Conservation (phyloP, 2,797 vertebrate genomes). For the Cygnus olor region DNA sequence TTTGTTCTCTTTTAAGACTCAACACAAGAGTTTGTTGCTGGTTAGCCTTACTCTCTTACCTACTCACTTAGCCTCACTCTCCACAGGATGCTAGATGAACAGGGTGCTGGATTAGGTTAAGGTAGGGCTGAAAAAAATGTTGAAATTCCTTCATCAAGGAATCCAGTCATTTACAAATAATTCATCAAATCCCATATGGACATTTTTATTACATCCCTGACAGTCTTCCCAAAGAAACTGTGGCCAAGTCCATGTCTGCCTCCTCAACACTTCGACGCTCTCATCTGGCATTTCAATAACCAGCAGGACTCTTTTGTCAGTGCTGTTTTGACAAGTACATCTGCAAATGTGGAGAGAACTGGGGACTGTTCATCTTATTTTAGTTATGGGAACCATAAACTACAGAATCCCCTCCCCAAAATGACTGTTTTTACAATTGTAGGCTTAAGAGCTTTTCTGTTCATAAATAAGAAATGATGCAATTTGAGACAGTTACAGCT, state of each 20-base stretch:
- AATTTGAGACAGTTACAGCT: neutral
- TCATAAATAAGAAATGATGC: neutral
- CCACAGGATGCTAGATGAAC: too few relatives aligned
- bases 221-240: neutral
- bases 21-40: neutral
- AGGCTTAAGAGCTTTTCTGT: neutral
- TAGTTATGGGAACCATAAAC: neutral
- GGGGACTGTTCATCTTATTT: neutral
- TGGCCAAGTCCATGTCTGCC: neutral
- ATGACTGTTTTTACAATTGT: neutral
- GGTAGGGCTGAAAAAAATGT: neutral
- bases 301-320: neutral
- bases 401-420: neutral
- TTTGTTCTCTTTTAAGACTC: neutral
- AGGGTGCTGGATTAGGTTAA: neutral
- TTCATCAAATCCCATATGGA: neutral
- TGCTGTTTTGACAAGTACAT: neutral
- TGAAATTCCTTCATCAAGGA: neutral
- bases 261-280: neutral
- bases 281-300: neutral
- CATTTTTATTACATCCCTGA: neutral
- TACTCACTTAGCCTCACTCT: too few relatives aligned
- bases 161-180: neutral
- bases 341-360: neutral
- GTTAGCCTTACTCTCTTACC: too few relatives aligned